Evolutionary conservation across 2,113 vertebrate species (phyloP), one percentile per base, ranked within the genome.

Genomic region (Centropus unirufus): DNA sequence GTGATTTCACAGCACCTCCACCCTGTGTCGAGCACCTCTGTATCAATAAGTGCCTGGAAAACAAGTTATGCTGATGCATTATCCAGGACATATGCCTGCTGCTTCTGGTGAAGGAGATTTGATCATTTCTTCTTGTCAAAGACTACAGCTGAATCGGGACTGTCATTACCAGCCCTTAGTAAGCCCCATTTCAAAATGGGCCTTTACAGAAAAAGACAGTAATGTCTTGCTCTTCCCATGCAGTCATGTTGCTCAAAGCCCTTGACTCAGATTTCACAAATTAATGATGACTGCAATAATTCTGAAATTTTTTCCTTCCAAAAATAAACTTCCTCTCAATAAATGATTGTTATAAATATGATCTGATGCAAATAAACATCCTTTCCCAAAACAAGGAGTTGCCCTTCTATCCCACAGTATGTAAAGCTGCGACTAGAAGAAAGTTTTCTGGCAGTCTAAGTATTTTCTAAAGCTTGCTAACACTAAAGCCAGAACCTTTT

Each of bases 391-490:
- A 52, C 17, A 59, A 62, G 13, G 12, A 70, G 23, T 34, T 75
- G 5, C 16, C 20, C 18, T 68, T 47, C 34, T 6, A 30, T 32
- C 44, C 47, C 0, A 0, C 19, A 5, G 5, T 8, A 11, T 32
- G 22, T 62, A 63, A 92, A 67, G 18, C 30, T 79, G n/a, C 79
- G 55, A 69, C 36, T 55, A 42, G 15, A 39, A n/a, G 8, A 19
- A 24, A 85, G 20, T 89, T 94, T 92, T 73, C 47, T 14, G 14
- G 11, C n/a, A 62, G 32, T 44, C 54, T 29, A 13, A 6, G 40
- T 87, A 47, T 88, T 86, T 93, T 94, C 55, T 83, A 10, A 86
- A 81, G 21, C 57, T 51, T 66, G 46, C 17, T 44, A 72, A 62
- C 36, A 55, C 7, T 44, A 63, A 91, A 86, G 36, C 4, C 39